Evolutionary conservation across 23 tunicate genomes (phyloP), one percentile per base, ranked within the genome.

Genomic region (Styela clava): DNA sequence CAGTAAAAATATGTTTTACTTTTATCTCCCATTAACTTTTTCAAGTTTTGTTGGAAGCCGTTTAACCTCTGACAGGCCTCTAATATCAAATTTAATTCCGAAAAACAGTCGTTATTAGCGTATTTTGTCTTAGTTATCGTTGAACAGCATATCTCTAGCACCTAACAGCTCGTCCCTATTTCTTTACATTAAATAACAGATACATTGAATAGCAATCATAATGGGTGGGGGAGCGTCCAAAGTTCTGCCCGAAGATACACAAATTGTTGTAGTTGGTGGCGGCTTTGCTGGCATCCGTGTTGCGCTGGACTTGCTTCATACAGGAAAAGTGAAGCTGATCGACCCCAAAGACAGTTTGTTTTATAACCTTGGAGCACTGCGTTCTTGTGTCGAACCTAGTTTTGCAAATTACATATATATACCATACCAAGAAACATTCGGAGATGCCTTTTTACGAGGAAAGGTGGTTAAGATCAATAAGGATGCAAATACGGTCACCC

Each of bases 381-480:
- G 83, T 24, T 18, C 78, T 22, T 25, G 31, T 19, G 83, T 78
- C 0, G 74, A 26, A 21, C 35, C 31, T 21, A 68, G 69, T 74
- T 26, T 65, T 23, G 79, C n/a, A n/a, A n/a, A n/a, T n/a, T n/a
- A n/a, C n/a, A n/a, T n/a, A n/a, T n/a, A n/a, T n/a, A n/a, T n/a
- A n/a, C n/a, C n/a, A n/a, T n/a, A n/a, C 56, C 77, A 71, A 30
- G 35, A 21, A 5, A 78, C 79, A 16, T 74, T 88, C 12, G 89
- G 91, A 0, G 83, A 84, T 35, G 74, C 84, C 37, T 85, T 88
- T 52, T 35, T 84, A 1, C 79, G 85, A 35, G 88, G 94, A 21
- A 52, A 69, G 31, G 97, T 85, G 1, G 35, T 64, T 12, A 35
- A 72, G 1, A 18, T 86, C 33, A 79, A 92, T 64, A 23, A 82